A percentile compares a stretch with the other conserved stretches of the same genome.
Conservation (phyloP, 2,888 invertebrate genomes). For the Dynastes hyllus region DNA sequence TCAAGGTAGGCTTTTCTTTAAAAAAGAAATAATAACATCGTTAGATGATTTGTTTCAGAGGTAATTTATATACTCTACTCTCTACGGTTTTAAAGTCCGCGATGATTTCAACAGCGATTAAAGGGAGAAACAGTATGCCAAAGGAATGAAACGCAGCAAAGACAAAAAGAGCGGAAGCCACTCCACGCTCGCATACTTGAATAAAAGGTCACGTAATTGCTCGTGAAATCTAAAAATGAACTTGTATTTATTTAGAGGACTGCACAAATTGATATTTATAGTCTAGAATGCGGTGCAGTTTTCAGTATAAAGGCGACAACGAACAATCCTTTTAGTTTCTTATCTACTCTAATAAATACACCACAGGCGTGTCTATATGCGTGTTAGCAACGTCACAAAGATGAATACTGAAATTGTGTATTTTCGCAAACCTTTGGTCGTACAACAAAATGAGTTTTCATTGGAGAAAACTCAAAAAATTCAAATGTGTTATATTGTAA, state of each 20-base stretch:
- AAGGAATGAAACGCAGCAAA: conserved; percentile 22
- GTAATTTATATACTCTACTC: conserved; percentile 13
- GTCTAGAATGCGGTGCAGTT: neutral
- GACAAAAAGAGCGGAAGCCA: conserved; percentile 36
- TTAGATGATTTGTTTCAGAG: conserved; percentile 18
- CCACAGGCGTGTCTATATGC: neutral
- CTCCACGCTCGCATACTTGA: conserved; percentile 28
- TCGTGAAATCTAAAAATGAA: conserved; percentile 38
- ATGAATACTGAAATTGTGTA: conserved; percentile 7
- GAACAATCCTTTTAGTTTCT: conserved; percentile 13
- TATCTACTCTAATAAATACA: conserved; percentile 6
- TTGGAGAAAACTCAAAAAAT: too few species aligned
- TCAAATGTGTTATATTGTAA: conserved; percentile 19
- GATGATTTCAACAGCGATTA: conserved; percentile 28
- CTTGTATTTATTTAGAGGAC: conserved; percentile 39
- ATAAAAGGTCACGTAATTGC: conserved; percentile 40
- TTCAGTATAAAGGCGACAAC: neutral
- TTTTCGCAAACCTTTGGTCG: conserved; percentile 15
- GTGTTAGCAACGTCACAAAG: neutral
- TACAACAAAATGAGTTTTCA: conserved; percentile 13
- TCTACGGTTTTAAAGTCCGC: neutral
- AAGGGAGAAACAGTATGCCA: neutral
- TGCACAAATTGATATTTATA: conserved; percentile 45
- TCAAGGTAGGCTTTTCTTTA: neutral
- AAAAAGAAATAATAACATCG: conserved; percentile 6